Evolutionary conservation across 2,888 invertebrate species (phyloP).

Genomic region (Kuschelorhynchus macadamiae): DNA sequence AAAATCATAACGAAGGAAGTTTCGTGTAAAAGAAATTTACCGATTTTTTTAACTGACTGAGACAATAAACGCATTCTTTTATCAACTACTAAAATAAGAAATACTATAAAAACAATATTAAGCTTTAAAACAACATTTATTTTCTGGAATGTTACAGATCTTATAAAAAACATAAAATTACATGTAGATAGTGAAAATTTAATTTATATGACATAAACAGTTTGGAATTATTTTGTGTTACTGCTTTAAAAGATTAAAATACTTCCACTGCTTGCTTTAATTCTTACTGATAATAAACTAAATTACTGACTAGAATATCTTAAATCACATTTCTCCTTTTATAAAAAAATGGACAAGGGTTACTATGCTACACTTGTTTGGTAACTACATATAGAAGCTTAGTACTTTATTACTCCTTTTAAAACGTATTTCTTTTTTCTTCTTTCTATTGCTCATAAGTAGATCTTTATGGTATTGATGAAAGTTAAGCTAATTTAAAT

Average conservation of each 20-base stretch:
- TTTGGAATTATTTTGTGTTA: slow-evolving; percentile 32
- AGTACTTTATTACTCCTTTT: slow-evolving; percentile 24
- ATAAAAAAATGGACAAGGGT: slow-evolving; percentile 51
- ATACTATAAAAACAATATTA: neutral
- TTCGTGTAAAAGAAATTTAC: too few relatives aligned
- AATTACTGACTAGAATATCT: slow-evolving; percentile 66
- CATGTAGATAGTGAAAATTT: slow-evolving; percentile 24
- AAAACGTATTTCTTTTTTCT: neutral
- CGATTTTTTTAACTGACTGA: too few relatives aligned
- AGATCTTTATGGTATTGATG: too few relatives aligned
- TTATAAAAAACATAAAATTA: slow-evolving; percentile 46
- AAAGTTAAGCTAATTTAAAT: too few relatives aligned
- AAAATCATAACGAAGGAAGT: too few relatives aligned
- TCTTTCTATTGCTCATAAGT: neutral
- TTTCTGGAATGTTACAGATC: slow-evolving; percentile 67
- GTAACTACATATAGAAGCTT: slow-evolving; percentile 39
- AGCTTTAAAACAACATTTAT: slow-evolving; percentile 56
- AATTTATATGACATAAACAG: slow-evolving; percentile 24
- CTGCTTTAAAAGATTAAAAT: slow-evolving; percentile 18
- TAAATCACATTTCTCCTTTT: slow-evolving; percentile 62
- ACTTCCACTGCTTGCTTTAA: slow-evolving; percentile 11
- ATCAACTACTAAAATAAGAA: too few relatives aligned
- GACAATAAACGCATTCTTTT: too few relatives aligned
- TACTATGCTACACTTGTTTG: slow-evolving; percentile 35
- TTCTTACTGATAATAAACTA: slow-evolving; percentile 30